Base-by-base conservation (phyloP, 1,140 invertebrate genomes). In the Drosophila pruinosa region DNA sequence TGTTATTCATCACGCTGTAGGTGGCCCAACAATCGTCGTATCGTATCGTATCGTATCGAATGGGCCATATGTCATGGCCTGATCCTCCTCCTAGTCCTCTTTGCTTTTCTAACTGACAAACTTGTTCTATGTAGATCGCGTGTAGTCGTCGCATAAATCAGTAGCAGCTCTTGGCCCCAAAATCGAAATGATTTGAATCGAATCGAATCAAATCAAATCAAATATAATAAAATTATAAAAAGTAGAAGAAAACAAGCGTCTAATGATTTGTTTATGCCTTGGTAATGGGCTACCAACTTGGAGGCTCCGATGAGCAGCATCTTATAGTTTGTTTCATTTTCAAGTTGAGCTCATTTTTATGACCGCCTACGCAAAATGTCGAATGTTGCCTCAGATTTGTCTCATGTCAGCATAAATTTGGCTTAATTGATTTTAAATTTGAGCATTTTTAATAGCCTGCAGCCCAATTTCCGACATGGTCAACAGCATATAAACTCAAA, bases 391-490 rank as follows among this genome's bases (percentile, higher is more conserved):
- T 86, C 45, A 71, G 74, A 81, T 85, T 77, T 86, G 81, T 85
- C 80, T 86, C 68, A 81, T 81, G 81, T 86, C 81, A 88, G 82
- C 78, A 85, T 85, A 85, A 81, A 85, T 88, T 85, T 85, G 82
- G 72, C 70, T 88, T 85, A 78, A 85, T 85, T 85, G 80, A 85
- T 85, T 85, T 85, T 86, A 81, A 85, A 81, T 86, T 81, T 85
- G 70, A 79, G 28, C 75, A 83, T 82, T 75, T 82, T 82, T 82
- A 72, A 80, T 75, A 68, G 52, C 59, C 57, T 81, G 73, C 78
- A 76, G 69, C 47, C 73, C 73, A 74, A 67, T 82, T 81, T 79
- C 47, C 53, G 48, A 72, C 74, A 78, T 63, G 63, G 56, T 54
- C 62, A 38, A 38, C 71, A 72, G 50, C 56, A 67, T 68, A 57